Conservation (phyloP, 2,888 invertebrate genomes). For the Mellilla xanthometata region DNA sequence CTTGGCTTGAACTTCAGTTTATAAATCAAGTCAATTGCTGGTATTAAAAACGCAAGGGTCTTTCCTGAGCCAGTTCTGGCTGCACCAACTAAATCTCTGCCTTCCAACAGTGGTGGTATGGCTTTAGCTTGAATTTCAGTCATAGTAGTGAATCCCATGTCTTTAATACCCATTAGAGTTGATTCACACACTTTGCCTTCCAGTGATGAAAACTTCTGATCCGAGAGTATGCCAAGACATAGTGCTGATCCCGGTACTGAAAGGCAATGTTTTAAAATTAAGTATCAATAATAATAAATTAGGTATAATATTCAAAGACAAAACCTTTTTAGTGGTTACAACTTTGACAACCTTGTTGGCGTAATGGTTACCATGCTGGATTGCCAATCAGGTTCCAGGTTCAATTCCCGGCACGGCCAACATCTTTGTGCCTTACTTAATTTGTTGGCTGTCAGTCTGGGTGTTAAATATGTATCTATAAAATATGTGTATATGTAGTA, state of each 20-base stretch:
- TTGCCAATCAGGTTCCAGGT: too few relatives aligned
- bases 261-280: too few relatives aligned
- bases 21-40: constrained; percentile 95
- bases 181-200: constrained; percentile 89
- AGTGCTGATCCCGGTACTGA: constrained; percentile 84
- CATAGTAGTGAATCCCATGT: constrained; percentile 97
- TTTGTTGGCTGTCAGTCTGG: too few relatives aligned
- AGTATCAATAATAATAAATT: too few relatives aligned
- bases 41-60: constrained; percentile 97
- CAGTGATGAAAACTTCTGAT: constrained; percentile 81
- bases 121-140: constrained; percentile 97
- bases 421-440: too few relatives aligned
- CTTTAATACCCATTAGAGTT: constrained; percentile 91
- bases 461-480: too few relatives aligned
- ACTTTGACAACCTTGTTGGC: too few relatives aligned
- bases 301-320: too few relatives aligned
- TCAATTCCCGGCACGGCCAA: too few relatives aligned
- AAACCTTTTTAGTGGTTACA: too few relatives aligned
- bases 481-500: too few relatives aligned
- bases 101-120: constrained; percentile 94
- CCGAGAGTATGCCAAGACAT: constrained; percentile 83
- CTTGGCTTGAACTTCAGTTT: constrained; percentile 96
- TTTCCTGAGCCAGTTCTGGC: constrained; percentile 99
- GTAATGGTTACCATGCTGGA: too few relatives aligned
- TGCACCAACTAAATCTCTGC: constrained; percentile 95